Percentiles rank a stretch among this genome's conserved stretches.
These are phyloP conservation scores for Auanema freiburgensis DNA, from an alignment of 2,888 invertebrate species.

Conservation along the genomic window DNA sequence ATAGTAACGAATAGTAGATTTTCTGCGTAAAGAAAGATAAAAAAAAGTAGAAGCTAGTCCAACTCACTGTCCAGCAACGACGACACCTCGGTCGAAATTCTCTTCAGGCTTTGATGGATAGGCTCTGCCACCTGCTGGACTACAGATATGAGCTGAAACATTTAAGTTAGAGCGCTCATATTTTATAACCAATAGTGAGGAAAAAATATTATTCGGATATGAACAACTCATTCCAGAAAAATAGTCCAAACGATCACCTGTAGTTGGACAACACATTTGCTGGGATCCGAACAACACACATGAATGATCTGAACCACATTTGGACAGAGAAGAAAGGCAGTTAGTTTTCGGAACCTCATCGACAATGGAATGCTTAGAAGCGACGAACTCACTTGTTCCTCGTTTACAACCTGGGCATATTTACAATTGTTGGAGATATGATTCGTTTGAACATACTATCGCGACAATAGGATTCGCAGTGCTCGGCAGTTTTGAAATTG, in stretches of 20 bases:
- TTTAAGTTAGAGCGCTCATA: no score
- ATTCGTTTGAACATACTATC: constrained; percentile 39
- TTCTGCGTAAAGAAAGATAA: constrained; percentile 24
- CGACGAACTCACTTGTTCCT: constrained; percentile 49
- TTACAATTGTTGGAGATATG: neutral
- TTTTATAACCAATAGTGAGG: no score
- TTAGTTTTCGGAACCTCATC: constrained; percentile 56
- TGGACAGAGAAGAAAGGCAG: constrained; percentile 47
- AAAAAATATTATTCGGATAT: no score
- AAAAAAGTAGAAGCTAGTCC: neutral
- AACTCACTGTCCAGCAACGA: constrained; percentile 41
- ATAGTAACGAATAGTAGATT: constrained; percentile 51
- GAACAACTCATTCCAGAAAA: no score
- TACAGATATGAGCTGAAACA: constrained; percentile 49
- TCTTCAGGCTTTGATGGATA: constrained; percentile 45
- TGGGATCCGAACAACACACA: constrained; percentile 55
- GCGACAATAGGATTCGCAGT: constrained; percentile 57
- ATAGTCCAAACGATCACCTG: constrained; percentile 21
- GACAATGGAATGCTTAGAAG: constrained; percentile 43
- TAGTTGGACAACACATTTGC: constrained; percentile 56
- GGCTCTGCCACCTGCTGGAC: constrained; percentile 48
- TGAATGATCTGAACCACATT: constrained; percentile 49
- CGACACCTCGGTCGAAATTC: constrained; percentile 47
- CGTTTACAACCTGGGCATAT: constrained; percentile 50
- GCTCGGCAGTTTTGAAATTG: constrained; percentile 58